phyloP scores from a whole-genome alignment of 2,888 invertebrate genomes.

The Hedya salicella region DNA sequence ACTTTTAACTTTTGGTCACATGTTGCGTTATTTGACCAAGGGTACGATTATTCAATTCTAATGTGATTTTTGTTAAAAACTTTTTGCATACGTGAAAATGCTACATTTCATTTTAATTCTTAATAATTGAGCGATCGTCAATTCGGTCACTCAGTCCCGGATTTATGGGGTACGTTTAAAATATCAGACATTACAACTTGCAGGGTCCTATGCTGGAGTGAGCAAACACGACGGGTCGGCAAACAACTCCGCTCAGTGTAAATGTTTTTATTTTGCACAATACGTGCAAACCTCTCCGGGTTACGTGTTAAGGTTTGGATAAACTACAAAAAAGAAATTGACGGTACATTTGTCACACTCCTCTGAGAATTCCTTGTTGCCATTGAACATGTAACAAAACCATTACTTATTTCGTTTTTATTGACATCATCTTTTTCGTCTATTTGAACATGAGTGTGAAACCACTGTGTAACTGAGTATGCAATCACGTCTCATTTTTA shows the following conservation, averaged over 20 bases:
- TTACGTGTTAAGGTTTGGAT: conserved; percentile 36
- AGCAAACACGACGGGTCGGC: conserved; percentile 37
- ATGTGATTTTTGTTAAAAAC: neutral
- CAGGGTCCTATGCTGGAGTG: conserved; percentile 32
- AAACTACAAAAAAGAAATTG: conserved; percentile 40
- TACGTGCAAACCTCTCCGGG: conserved; percentile 36
- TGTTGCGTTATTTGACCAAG: too few species aligned
- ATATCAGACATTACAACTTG: conserved; percentile 34
- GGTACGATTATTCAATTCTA: too few species aligned
- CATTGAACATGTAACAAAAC: conserved; percentile 13
- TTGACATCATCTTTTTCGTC: conserved; percentile 24
- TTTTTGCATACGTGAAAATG: neutral
- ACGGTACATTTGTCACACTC: conserved; percentile 35
- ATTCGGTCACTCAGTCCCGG: conserved; percentile 10
- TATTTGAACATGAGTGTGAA: neutral
- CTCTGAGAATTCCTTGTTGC: conserved; percentile 16
- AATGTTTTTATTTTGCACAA: conserved; percentile 52
- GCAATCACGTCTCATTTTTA: conserved; percentile 3
- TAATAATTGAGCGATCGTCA: conserved; percentile 1
- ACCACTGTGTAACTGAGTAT: conserved; percentile 11
- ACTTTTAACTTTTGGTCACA: too few species aligned
- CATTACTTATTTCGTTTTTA: conserved; percentile 12
- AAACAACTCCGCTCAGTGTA: conserved; percentile 50
- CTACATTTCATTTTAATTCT: neutral
- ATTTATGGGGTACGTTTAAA: conserved; percentile 25